phyloP scores from a whole-genome alignment of 2,797 vertebrate species.

The Thamnophis elegans region DNA sequence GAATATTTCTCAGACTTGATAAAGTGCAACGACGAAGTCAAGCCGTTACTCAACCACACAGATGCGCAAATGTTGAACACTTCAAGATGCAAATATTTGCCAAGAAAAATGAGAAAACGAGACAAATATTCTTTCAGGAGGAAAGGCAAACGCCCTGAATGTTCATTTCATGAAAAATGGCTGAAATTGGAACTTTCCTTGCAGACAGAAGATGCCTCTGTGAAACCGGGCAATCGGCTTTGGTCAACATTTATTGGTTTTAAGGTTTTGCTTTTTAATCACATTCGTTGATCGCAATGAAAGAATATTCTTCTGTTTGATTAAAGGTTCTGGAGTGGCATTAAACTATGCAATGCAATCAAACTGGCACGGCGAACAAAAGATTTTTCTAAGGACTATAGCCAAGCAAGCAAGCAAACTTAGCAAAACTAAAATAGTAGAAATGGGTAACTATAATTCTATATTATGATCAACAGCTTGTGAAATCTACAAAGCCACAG shows the following conservation, averaged over 20 bases:
- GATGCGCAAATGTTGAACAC: neutral
- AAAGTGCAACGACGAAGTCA: neutral
- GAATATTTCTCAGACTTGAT: too few species aligned
- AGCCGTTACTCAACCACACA: neutral
- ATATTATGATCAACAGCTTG: too few species aligned
- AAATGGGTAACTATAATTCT: too few species aligned
- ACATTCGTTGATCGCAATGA: neutral
- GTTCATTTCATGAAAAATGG: neutral
- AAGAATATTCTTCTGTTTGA: neutral
- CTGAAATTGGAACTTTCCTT: neutral
- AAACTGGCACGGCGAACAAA: too few species aligned
- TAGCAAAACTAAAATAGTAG: too few species aligned
- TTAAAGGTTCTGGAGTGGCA: neutral
- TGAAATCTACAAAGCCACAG: slow-evolving; percentile 33
- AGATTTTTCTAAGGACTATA: too few species aligned
- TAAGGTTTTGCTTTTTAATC: neutral
- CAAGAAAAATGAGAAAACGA: neutral
- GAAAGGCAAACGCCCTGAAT: neutral
- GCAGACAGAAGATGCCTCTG: neutral
- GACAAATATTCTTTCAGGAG: neutral
- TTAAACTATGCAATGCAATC: too few species aligned
- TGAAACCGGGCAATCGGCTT: neutral
- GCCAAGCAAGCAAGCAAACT: too few species aligned
- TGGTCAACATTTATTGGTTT: neutral
- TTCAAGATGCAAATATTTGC: neutral